These are phyloP conservation scores for Leptinotarsa peninsularis DNA, from an alignment of 2,888 invertebrate species.

Conservation along the genomic window DNA sequence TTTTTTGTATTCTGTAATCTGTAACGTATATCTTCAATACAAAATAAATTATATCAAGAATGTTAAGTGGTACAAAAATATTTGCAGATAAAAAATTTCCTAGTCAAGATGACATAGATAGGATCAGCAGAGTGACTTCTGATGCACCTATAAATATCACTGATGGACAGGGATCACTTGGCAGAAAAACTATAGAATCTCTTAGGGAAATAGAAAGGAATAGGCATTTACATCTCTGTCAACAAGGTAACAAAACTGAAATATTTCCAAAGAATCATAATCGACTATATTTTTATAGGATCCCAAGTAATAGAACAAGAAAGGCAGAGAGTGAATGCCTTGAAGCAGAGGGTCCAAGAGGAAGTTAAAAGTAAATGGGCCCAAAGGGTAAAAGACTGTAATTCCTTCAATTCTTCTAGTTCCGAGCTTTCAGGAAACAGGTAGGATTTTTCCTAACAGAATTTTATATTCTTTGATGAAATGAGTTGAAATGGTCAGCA, in stretches of 20 bases:
- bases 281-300: constrained; percentile 69
- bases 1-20: neutral
- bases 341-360: constrained; percentile 88
- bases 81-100: constrained; percentile 66
- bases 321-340: constrained; percentile 85
- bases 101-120: constrained; percentile 87
- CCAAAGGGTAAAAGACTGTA: constrained; percentile 71
- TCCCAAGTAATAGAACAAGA: constrained; percentile 93
- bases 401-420: constrained; percentile 68
- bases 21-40: neutral
- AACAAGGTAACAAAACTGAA: constrained; percentile 79
- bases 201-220: constrained; percentile 91
- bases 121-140: constrained; percentile 89
- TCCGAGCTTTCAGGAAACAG: constrained; percentile 60
- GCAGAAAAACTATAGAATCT: constrained; percentile 85
- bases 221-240: constrained; percentile 85
- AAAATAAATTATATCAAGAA: no score
- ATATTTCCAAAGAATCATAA: no score
- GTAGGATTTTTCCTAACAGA: constrained; percentile 45
- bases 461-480: neutral
- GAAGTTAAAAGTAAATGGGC: constrained; percentile 93
- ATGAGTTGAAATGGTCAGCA: neutral
- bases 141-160: constrained; percentile 82
- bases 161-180: constrained; percentile 76
- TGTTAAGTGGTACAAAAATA: neutral